A percentile compares a stretch with the other conserved stretches of the same genome.
Evolutionary conservation across 2,888 invertebrate genomes (phyloP).

Genomic region (Polydrusus pterygomalis): DNA sequence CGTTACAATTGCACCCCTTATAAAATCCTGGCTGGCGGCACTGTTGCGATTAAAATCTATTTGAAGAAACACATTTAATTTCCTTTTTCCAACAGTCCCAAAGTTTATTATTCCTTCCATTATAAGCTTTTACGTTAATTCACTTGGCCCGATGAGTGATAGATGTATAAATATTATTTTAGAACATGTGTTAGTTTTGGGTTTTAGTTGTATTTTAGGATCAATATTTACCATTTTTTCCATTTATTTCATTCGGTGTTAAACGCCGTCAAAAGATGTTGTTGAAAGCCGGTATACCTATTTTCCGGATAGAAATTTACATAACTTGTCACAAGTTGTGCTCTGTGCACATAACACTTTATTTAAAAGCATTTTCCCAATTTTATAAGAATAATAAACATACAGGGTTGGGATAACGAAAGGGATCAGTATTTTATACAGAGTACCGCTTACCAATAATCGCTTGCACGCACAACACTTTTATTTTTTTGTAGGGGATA

Average conservation of each 20-base stretch:
- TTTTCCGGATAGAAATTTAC: conserved; percentile 33
- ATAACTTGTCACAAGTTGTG: conserved; percentile 15
- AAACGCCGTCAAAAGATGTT: conserved; percentile 30
- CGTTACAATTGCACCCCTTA: no score
- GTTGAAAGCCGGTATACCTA: conserved; percentile 41
- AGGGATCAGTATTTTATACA: no score
- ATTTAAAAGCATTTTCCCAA: no score
- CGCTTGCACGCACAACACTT: no score
- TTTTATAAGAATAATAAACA: no score
- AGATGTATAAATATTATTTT: conserved; percentile 55
- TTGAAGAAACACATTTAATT: conserved; percentile 18
- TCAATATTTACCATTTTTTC: conserved; percentile 49
- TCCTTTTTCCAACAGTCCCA: conserved; percentile 9
- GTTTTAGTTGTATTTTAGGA: conserved; percentile 48
- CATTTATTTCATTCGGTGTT: conserved; percentile 36
- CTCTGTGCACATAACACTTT: no score
- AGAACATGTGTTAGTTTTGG: conserved; percentile 51
- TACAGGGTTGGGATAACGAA: no score
- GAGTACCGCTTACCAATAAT: no score
- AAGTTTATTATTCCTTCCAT: conserved; percentile 48
- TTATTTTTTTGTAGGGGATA: no score
- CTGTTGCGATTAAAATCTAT: conserved; percentile 2
- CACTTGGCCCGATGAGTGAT: conserved; percentile 51
- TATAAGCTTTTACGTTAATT: conserved; percentile 54
- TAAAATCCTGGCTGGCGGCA: no score